phyloP scores from a whole-genome alignment of 2,797 vertebrate genomes.

The Protonibea diacanthus region DNA sequence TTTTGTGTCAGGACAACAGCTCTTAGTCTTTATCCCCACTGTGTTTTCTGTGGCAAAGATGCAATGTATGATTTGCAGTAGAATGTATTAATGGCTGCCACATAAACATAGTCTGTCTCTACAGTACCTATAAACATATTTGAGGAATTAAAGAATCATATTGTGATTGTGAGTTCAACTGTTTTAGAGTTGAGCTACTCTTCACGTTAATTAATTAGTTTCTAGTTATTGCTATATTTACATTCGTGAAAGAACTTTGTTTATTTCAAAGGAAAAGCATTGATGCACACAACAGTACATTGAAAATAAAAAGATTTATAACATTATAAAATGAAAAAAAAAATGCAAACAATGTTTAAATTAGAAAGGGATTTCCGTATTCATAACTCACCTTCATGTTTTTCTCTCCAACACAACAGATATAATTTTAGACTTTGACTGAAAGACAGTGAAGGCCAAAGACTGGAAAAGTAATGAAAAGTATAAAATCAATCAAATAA shows the following conservation, averaged over 20 bases:
- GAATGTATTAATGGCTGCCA: neutral
- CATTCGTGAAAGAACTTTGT: neutral
- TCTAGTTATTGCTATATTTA: too few relatives aligned
- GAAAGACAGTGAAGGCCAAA: neutral
- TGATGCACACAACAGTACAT: neutral
- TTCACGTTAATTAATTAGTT: neutral
- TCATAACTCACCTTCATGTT: neutral
- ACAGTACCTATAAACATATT: neutral
- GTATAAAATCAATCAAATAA: slow-evolving; percentile 19
- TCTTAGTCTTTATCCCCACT: neutral
- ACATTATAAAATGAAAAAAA: neutral
- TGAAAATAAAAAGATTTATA: neutral
- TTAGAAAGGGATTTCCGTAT: neutral
- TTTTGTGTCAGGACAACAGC: neutral
- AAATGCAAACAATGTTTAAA: neutral
- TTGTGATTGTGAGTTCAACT: neutral
- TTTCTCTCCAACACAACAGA: neutral
- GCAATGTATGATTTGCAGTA: neutral
- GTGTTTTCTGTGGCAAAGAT: neutral
- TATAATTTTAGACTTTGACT: neutral
- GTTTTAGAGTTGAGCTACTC: neutral
- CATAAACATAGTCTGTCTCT: neutral
- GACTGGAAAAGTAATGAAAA: neutral
- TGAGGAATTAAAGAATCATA: neutral
- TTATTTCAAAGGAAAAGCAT: neutral